Evolutionary conservation across 2,113 vertebrate species (phyloP).

Genomic region (Talpa occidentalis): DNA sequence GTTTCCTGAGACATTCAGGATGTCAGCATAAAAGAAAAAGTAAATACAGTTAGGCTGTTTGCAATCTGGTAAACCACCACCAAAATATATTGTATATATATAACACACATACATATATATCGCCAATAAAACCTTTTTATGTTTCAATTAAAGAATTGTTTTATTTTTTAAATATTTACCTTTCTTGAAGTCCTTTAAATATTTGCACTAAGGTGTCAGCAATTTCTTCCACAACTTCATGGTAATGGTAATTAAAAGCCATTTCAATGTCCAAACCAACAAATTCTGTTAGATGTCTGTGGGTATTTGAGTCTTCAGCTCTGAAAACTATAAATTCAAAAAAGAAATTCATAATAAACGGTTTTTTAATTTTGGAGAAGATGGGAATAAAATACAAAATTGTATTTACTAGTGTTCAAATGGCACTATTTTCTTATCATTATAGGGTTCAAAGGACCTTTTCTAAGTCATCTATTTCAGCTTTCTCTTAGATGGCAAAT

Average conservation of each 20-base stretch:
- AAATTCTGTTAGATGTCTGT: slow-evolving; percentile 98
- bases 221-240: slow-evolving; percentile 98
- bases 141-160: slow-evolving; percentile 28
- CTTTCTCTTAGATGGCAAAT: slow-evolving; percentile 10
- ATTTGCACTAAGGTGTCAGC: slow-evolving; percentile 98
- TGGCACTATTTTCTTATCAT: slow-evolving; percentile 32
- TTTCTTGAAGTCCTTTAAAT: slow-evolving; percentile 98
- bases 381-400: slow-evolving; percentile 38
- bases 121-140: not conserved
- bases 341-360: slow-evolving; percentile 62
- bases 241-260: slow-evolving; percentile 99
- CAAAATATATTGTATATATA: not conserved
- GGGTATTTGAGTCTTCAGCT: slow-evolving; percentile 99
- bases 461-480: slow-evolving; percentile 41
- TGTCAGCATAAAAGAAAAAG: slow-evolving; percentile 2
- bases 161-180: slow-evolving; percentile 85
- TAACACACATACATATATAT: not conserved
- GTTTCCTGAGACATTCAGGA: slow-evolving; percentile 20
- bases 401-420: slow-evolving; percentile 25
- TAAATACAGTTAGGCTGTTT: not conserved
- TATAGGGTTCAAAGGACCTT: not conserved
- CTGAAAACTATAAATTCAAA: slow-evolving; percentile 93
- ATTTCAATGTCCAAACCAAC: slow-evolving; percentile 99
- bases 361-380: slow-evolving; percentile 66
- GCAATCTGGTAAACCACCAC: slow-evolving; percentile 6